These are phyloP conservation scores for Catostomus latipinnis DNA, from an alignment of 2,797 vertebrate genomes.

Conservation along the genomic window DNA sequence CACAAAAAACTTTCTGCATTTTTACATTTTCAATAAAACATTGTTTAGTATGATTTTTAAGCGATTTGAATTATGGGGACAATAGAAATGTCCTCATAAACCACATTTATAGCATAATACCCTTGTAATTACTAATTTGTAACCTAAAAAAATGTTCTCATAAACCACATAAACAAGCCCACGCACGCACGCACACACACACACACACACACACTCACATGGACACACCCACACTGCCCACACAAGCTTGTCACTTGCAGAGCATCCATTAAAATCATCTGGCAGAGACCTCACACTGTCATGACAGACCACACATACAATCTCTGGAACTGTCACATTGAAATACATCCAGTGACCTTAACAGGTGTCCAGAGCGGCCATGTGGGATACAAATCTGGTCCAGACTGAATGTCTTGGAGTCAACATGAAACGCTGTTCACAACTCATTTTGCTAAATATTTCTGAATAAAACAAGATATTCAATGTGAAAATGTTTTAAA, in stretches of 20 bases:
- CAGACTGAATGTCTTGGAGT: conserved; percentile 8
- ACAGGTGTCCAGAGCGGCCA: conserved; percentile 57
- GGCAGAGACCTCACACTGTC: conserved; percentile 55
- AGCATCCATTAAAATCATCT: conserved; percentile 43
- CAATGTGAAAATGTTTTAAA: neutral
- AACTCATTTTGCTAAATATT: neutral
- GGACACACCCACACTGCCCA: conserved; percentile 11
- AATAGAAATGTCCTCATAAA: too few relatives aligned
- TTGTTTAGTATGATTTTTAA: too few relatives aligned
- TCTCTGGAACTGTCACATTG: conserved; percentile 36
- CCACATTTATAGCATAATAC: too few relatives aligned
- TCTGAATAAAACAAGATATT: neutral
- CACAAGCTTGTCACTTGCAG: neutral
- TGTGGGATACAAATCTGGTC: conserved; percentile 21
- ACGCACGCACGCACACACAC: conserved; percentile 25
- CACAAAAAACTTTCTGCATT: too few relatives aligned
- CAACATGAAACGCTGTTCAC: neutral
- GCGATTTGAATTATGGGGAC: too few relatives aligned
- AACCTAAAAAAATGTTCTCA: too few relatives aligned
- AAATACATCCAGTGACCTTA: conserved; percentile 60
- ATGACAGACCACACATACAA: conserved; percentile 47
- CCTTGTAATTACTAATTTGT: too few relatives aligned
- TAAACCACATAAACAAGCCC: too few relatives aligned
- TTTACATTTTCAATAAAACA: too few relatives aligned
- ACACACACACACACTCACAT: conserved; percentile 28